Percentiles rank a stretch among this genome's conserved stretches.
Conservation (phyloP, 2,888 invertebrate species). For the Apomyelois bistriatella region DNA sequence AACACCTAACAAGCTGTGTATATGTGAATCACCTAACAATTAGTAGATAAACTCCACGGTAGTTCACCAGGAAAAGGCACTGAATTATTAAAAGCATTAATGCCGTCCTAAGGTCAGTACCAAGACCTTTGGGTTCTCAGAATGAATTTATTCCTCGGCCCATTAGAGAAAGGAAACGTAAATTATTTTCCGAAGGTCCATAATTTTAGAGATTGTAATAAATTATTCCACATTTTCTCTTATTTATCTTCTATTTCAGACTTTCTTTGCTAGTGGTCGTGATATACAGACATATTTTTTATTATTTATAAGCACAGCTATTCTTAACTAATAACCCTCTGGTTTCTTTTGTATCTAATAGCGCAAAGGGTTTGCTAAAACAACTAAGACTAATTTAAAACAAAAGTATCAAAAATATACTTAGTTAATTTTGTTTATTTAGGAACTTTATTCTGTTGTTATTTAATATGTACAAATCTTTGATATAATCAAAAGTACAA, state of each 20-base stretch:
- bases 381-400: too few species aligned
- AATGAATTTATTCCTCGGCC: conserved; percentile 11
- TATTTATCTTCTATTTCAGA: not conserved
- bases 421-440: too few species aligned
- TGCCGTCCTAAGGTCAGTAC: not conserved
- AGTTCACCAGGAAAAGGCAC: not conserved
- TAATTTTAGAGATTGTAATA: conserved; percentile 3
- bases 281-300: not conserved
- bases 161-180: conserved; percentile 6
- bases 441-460: too few species aligned
- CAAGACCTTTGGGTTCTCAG: not conserved
- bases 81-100: conserved; percentile 5
- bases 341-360: too few species aligned
- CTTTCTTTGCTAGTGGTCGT: not conserved
- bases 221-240: not conserved
- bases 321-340: too few species aligned
- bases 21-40: not conserved
- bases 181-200: conserved; percentile 10
- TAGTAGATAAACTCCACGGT: not conserved
- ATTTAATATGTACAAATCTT: too few species aligned
- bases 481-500: too few species aligned
- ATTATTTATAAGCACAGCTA: too few species aligned
- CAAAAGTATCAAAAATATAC: too few species aligned
- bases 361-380: too few species aligned
- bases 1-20: too few species aligned